Conservation (phyloP, 2,888 invertebrate genomes). For the Coleophora deauratella region DNA sequence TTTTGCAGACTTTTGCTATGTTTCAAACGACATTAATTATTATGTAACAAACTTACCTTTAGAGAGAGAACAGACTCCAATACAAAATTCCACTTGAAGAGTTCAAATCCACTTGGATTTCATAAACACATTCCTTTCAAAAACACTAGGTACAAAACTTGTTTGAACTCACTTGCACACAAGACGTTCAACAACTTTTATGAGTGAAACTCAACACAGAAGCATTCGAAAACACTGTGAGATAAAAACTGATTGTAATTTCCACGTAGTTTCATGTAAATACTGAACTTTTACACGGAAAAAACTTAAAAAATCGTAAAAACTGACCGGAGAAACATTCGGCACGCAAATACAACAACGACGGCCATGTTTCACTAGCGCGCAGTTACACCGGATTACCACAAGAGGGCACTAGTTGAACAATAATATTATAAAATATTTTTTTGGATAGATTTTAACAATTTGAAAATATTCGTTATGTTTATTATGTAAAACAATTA, state of each 20-base stretch:
- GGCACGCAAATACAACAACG: constrained; percentile 35
- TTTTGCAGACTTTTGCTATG: constrained; percentile 22
- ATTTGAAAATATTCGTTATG: too few relatives aligned
- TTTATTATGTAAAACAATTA: too few relatives aligned
- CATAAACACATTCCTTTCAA: constrained; percentile 60
- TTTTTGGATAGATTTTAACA: too few relatives aligned
- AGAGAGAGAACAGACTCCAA: constrained; percentile 32
- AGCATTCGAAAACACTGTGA: constrained; percentile 34
- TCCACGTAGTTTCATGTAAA: constrained; percentile 33
- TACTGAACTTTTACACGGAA: constrained; percentile 33
- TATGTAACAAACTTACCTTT: constrained; percentile 40
- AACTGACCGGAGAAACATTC: constrained; percentile 65
- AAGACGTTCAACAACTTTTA: constrained; percentile 52
- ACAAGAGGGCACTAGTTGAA: constrained; percentile 46
- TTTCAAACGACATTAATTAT: too few relatives aligned
- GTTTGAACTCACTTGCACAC: constrained; percentile 50
- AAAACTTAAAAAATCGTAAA: constrained; percentile 59
- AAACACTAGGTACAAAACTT: constrained; percentile 61
- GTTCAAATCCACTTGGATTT: constrained; percentile 60
- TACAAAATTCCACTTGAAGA: constrained; percentile 40
- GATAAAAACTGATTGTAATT: constrained; percentile 23
- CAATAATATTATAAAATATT: too few relatives aligned
- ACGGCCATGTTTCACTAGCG: constrained; percentile 71
- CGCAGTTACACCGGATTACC: constrained; percentile 46
- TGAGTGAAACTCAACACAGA: constrained; percentile 39